Percentiles rank a stretch among this genome's conserved stretches.
Evolutionary conservation across 2,113 vertebrate genomes (phyloP).

Genomic region (Anarhynchus alexandrinus): DNA sequence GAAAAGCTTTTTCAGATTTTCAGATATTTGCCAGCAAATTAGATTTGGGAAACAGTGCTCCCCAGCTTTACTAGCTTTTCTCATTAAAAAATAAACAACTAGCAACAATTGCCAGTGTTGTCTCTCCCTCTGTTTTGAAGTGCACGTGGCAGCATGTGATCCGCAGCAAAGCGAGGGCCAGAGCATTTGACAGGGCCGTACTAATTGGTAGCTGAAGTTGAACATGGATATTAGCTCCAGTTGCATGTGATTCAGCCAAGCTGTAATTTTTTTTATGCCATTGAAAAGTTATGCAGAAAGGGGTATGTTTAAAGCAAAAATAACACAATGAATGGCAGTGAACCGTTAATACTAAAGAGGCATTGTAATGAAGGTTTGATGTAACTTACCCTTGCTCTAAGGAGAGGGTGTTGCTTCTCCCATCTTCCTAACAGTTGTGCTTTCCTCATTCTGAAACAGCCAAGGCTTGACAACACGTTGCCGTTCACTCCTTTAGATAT

Average conservation of each 20-base stretch:
- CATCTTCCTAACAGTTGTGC: neutral
- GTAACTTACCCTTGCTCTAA: neutral
- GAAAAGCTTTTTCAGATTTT: neutral
- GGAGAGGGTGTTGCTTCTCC: neutral
- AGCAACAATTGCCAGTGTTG: neutral
- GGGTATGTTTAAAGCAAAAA: neutral
- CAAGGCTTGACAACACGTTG: neutral
- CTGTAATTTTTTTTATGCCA: neutral
- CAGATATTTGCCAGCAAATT: neutral
- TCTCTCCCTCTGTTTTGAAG: neutral
- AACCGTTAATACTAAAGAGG: neutral
- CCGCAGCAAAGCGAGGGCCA: neutral
- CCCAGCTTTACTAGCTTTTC: neutral
- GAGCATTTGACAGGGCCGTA: neutral
- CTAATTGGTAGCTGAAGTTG: neutral
- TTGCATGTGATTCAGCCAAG: neutral
- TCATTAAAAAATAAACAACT: neutral
- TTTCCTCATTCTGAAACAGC: neutral
- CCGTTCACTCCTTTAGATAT: neutral
- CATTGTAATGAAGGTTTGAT: neutral
- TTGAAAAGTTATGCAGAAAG: neutral
- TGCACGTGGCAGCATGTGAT: neutral
- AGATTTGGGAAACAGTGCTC: neutral
- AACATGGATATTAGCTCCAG: neutral
- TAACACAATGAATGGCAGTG: neutral